These are phyloP conservation scores for Linnaemya vulpina DNA, from an alignment of 2,888 invertebrate genomes.

Conservation along the genomic window DNA sequence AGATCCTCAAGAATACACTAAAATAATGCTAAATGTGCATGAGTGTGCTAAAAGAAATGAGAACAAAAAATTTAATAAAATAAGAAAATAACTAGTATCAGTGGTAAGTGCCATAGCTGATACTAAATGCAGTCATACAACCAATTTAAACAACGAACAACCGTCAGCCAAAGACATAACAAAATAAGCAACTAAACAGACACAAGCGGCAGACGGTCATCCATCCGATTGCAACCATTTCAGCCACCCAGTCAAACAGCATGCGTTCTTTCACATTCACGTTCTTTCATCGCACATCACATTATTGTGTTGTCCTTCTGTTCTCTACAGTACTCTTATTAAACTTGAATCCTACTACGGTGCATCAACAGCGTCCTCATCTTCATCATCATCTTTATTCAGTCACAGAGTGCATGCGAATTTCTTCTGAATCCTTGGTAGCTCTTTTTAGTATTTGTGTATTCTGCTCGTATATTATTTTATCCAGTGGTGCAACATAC, in stretches of 20 bases:
- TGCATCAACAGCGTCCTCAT: conserved; percentile 33
- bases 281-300: conserved; percentile 66
- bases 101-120: conserved; percentile 57
- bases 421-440: conserved; percentile 50
- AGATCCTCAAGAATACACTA: conserved; percentile 38
- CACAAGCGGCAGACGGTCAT: conserved; percentile 48
- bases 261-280: conserved; percentile 60
- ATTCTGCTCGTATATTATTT: conserved; percentile 38
- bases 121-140: conserved; percentile 66
- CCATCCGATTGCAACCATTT: conserved; percentile 51
- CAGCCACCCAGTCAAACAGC: conserved; percentile 62
- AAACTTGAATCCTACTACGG: conserved; percentile 29
- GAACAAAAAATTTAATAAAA: conserved; percentile 11
- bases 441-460: conserved; percentile 46
- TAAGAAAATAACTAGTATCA: conserved; percentile 40
- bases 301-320: conserved; percentile 55
- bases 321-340: conserved; percentile 11
- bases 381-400: conserved; percentile 37
- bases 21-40: conserved; percentile 50
- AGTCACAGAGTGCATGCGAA: conserved; percentile 51
- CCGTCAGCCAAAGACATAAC: conserved; percentile 36
- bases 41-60: neutral
- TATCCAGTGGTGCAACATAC: conserved; percentile 39
- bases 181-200: conserved; percentile 43
- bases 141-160: conserved; percentile 59